Conservation (phyloP, 2,888 invertebrate genomes). For the Conomelus anceps region DNA sequence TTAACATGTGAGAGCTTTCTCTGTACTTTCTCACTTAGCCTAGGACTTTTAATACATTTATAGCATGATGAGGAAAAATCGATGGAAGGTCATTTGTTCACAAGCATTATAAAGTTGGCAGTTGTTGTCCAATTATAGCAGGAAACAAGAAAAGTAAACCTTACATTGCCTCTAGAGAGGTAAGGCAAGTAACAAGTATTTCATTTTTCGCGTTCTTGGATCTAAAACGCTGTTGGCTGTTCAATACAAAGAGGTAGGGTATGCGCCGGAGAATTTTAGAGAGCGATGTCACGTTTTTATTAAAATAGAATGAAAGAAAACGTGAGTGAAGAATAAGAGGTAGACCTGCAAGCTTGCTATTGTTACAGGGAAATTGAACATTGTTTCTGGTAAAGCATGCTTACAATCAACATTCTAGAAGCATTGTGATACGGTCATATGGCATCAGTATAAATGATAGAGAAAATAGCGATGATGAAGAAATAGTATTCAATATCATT, state of each 20-base stretch:
- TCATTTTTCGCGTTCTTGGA: background rate
- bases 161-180: background rate
- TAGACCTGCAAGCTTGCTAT: background rate
- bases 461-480: too few relatives aligned
- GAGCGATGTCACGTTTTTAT: background rate
- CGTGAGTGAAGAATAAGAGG: background rate
- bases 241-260: background rate
- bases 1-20: too few relatives aligned
- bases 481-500: too few relatives aligned
- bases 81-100: background rate
- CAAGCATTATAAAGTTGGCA: background rate
- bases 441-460: too few relatives aligned
- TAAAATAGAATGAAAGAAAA: background rate
- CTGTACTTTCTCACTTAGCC: too few relatives aligned
- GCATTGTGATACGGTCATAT: background rate
- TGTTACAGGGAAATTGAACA: background rate
- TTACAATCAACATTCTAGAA: background rate
- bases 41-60: too few relatives aligned
- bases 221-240: background rate
- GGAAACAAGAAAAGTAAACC: background rate
- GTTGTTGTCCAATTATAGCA: background rate
- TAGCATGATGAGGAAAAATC: background rate
- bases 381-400: too few relatives aligned
- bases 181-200: background rate
- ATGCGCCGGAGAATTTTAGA: background rate